Base-by-base conservation (phyloP, 2,888 invertebrate species). In the Sisyra nigra region DNA sequence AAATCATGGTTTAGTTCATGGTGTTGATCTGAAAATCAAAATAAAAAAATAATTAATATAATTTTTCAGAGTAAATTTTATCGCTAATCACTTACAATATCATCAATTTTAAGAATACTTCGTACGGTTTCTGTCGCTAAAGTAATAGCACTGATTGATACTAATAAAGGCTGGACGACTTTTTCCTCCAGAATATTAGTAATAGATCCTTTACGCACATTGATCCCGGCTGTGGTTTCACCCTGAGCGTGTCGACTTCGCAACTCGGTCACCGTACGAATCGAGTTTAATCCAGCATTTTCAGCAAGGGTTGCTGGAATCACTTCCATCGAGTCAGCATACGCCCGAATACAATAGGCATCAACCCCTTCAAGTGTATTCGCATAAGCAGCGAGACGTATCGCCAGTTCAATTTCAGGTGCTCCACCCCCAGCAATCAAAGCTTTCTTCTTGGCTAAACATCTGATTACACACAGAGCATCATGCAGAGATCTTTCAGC, bases 91-190 rank as follows among this genome's bases (percentile, higher is more conserved):
- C 82, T 79, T 55, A 97, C 92, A 63, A 98, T 96, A 66, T 98
- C 98, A 66, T 98, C 98, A 56, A 98, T 98, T 71, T 99, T 98
- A 58, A 99, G 74, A 66, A 98, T 96, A 54, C 92, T 89, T 54
- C 96, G 79, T 48, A 97, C 89, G 41, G 96, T 96, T 70, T 98
- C 98, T 0, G 97, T 84, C 48, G 98, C 85, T 53, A 98, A 76
- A 44, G 81, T 88, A 51, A 98, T 79, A 40, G 94, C 92, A 52
- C 91, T 92, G 41, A 80, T 80, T 45, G 92, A 89, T 42, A 99
- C 98, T 57, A 97, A 74, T 52, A 98, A 72, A 37, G 98, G 98
- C 65, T 98, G 98, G 46, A 98, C 80, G 45, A 98, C 97, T 67
- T 92, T 86, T 67, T 98, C 97, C 50, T 91, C 89, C 46, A 91